Conservation (phyloP, 2,113 vertebrate species). For the Microcebus jonahi region DNA sequence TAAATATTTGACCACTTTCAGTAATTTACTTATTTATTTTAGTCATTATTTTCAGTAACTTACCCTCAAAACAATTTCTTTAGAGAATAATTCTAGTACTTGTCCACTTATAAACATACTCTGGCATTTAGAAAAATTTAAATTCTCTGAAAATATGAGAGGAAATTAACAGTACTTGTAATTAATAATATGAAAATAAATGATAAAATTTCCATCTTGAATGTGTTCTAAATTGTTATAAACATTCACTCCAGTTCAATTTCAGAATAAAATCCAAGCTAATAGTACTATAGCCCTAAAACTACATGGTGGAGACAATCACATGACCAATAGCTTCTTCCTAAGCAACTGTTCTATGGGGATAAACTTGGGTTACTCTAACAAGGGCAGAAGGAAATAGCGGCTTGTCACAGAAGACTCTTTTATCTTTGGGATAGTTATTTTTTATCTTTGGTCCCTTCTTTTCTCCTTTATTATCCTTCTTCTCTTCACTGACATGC, state of each 20-base stretch:
- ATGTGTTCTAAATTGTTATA: background rate
- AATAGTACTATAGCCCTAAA: background rate
- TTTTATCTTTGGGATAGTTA: background rate
- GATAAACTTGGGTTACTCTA: background rate
- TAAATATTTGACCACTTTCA: background rate
- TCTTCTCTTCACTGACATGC: background rate
- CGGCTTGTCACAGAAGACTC: background rate
- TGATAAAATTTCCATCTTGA: background rate
- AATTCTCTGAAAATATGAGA: background rate
- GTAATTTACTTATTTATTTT: slow-evolving; percentile 30
- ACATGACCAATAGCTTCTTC: background rate
- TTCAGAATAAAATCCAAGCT: background rate
- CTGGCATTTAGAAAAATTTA: background rate
- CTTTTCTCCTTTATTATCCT: background rate
- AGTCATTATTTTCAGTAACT: slow-evolving; percentile 33
- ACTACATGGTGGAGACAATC: background rate
- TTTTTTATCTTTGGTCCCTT: background rate
- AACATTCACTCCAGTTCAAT: background rate
- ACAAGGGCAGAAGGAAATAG: background rate
- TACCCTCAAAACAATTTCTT: background rate
- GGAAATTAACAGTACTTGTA: background rate
- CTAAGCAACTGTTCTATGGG: background rate
- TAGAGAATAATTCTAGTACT: background rate
- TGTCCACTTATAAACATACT: background rate
- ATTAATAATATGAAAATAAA: background rate